phyloP scores from a whole-genome alignment of 37 sponge, comb jelly and placozoan species.

The Tethya wilhelma region DNA sequence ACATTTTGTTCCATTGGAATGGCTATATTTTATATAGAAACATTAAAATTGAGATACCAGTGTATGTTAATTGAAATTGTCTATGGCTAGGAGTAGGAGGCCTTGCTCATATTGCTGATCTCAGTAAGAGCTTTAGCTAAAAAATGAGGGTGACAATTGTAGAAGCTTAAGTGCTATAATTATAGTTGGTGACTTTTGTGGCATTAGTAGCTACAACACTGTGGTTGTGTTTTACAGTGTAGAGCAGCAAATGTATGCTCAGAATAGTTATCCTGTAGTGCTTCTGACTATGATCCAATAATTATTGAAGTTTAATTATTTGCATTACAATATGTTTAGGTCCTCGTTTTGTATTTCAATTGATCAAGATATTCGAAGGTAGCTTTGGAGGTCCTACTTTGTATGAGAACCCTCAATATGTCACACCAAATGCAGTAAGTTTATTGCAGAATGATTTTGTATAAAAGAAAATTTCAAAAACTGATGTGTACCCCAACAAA shows the following conservation, averaged over 20 bases:
- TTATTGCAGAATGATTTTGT: neutral
- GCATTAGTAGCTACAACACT: too few relatives aligned
- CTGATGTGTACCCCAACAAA: neutral
- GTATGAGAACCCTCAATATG: constrained; percentile 91
- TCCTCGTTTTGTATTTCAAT: constrained; percentile 91
- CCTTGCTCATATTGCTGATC: neutral
- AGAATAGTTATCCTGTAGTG: neutral
- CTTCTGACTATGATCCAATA: neutral
- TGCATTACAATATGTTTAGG: too few relatives aligned
- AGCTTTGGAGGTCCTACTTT: constrained; percentile 93
- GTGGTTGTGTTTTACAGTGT: too few relatives aligned
- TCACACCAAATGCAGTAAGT: constrained; percentile 92
- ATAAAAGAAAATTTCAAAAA: neutral
- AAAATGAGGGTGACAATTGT: too few relatives aligned
- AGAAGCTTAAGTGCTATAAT: too few relatives aligned
- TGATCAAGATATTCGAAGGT: constrained; percentile 92
- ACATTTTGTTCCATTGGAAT: neutral
- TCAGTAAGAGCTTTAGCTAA: too few relatives aligned
- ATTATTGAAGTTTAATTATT: neutral
- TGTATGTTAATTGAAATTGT: too few relatives aligned
- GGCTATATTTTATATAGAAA: too few relatives aligned
- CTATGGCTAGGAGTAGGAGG: neutral
- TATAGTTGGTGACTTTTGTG: too few relatives aligned
- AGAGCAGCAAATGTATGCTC: neutral
- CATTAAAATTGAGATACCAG: too few relatives aligned